phyloP scores from a whole-genome alignment of 2,888 invertebrate genomes.

The Cheilosia variabilis region DNA sequence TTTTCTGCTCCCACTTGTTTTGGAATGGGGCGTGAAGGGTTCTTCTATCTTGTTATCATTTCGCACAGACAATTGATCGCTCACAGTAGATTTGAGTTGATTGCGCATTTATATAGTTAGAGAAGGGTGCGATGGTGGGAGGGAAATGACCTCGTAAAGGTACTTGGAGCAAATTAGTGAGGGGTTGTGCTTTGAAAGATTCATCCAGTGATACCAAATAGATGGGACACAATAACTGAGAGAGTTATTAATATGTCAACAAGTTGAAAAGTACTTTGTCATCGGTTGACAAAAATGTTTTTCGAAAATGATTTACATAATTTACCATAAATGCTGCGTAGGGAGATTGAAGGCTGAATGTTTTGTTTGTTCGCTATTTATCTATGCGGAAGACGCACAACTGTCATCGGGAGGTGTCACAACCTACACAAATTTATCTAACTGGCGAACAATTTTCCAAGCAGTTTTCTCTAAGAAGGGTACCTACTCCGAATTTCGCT shows the following conservation, averaged over 20 bases:
- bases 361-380: not conserved
- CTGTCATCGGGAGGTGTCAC: no score
- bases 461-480: no score
- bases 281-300: constrained; percentile 14
- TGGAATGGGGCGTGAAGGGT: constrained; percentile 20
- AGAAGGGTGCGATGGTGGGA: not conserved
- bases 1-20: not conserved
- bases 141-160: constrained; percentile 36
- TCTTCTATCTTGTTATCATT: constrained; percentile 57
- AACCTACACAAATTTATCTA: no score
- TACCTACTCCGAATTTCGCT: no score
- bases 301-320: constrained; percentile 26
- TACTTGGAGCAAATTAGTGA: constrained; percentile 29
- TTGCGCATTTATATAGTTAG: constrained; percentile 27
- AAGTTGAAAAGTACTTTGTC: constrained; percentile 14
- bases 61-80: constrained; percentile 55
- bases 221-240: not conserved
- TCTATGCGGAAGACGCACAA: not conserved
- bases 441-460: no score
- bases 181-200: constrained; percentile 16
- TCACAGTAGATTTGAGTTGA: constrained; percentile 50
- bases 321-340: not conserved
- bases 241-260: constrained; percentile 46
- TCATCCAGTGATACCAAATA: constrained; percentile 1
- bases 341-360: not conserved